phyloP scores from a whole-genome alignment of 2,113 vertebrate genomes.

The Melanostigma gelatinosum region DNA sequence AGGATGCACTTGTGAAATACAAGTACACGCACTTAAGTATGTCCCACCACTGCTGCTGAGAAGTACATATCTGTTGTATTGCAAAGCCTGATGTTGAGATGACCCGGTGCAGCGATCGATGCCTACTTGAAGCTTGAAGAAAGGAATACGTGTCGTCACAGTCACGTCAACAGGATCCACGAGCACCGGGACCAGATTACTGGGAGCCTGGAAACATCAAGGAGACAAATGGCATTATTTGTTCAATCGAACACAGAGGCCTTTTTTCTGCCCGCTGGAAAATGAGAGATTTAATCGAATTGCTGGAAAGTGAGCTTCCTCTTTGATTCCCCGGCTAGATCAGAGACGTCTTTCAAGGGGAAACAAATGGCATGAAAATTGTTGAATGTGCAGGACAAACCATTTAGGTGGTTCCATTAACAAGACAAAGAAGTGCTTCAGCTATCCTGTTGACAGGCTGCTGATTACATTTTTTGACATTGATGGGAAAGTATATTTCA shows the following conservation, averaged over 20 bases:
- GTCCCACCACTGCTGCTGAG: neutral
- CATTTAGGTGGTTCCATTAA: constrained; percentile 6
- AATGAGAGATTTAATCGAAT: constrained; percentile 49
- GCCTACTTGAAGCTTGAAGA: constrained; percentile 87
- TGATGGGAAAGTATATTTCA: constrained; percentile 11
- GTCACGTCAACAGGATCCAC: constrained; percentile 76
- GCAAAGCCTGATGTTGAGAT: neutral
- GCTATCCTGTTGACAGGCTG: neutral
- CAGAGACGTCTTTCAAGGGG: constrained; percentile 27
- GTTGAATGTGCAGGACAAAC: neutral
- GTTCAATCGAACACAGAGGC: constrained; percentile 7
- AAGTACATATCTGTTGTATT: neutral
- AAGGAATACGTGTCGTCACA: constrained; percentile 78
- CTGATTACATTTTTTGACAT: neutral
- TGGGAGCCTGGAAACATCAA: constrained; percentile 80
- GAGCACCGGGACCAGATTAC: constrained; percentile 79
- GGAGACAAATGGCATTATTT: constrained; percentile 55
- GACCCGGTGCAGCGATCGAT: constrained; percentile 5
- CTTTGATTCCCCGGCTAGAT: constrained; percentile 37
- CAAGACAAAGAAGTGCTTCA: neutral
- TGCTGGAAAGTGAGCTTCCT: constrained; percentile 9
- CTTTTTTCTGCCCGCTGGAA: constrained; percentile 14
- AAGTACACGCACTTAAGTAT: neutral
- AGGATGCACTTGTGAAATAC: neutral
- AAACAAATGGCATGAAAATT: constrained; percentile 34